Evolutionary conservation across 1,140 invertebrate species (phyloP).

Genomic region (Portunus trituberculatus): DNA sequence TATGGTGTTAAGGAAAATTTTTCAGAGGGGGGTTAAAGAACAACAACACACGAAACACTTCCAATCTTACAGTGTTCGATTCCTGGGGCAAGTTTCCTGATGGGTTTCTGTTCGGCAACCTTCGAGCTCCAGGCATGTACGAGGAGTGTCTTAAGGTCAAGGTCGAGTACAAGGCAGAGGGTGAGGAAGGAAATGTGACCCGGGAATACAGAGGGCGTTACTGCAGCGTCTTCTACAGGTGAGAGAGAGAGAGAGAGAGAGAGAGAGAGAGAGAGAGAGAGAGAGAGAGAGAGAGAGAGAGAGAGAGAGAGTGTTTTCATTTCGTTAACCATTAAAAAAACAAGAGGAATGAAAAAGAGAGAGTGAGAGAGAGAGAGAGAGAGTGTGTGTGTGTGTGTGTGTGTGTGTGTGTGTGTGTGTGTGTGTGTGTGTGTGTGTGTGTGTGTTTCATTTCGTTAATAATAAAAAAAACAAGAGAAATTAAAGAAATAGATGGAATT

Average conservation of each 20-base stretch:
- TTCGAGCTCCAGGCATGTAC: conserved; percentile 26
- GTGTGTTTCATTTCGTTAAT: no score
- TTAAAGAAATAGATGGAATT: no score
- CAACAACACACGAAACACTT: background rate
- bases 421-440: no score
- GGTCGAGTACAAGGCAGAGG: background rate
- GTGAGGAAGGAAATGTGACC: no score
- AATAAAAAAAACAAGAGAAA: no score
- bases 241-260: background rate
- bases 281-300: conserved; percentile 28
- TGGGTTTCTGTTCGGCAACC: conserved; percentile 45
- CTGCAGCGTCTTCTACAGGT: conserved; percentile 21
- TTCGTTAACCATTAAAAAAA: no score
- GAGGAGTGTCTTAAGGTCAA: conserved; percentile 32
- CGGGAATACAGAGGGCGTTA: conserved; percentile 39
- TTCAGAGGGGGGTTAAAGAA: background rate
- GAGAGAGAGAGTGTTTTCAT: background rate
- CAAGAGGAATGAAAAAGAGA: background rate
- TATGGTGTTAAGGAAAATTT: background rate
- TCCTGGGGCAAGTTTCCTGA: conserved; percentile 58
- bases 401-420: no score
- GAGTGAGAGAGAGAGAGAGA: background rate
- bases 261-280: conserved; percentile 14
- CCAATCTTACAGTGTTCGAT: conserved; percentile 43
- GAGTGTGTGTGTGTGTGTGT: background rate